Base-by-base conservation (phyloP, 2,797 vertebrate species). In the Okamejei kenojei region DNA sequence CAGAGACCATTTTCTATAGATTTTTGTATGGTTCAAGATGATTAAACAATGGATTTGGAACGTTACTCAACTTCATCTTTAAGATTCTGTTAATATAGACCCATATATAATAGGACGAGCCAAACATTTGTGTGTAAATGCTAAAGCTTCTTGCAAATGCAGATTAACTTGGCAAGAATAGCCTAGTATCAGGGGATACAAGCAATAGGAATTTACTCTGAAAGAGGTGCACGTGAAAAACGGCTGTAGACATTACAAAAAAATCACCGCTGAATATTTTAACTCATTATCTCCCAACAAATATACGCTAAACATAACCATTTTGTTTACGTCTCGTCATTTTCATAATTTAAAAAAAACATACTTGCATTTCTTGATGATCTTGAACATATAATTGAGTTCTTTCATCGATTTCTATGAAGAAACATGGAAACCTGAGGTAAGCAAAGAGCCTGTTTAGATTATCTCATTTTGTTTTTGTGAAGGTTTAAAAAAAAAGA, bases 1-100 rank as follows among this genome's bases (percentile, higher is more conserved):
- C 71, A 29, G 61, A 71, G 38, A 76, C 90, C 65, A 74, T 74
- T 91, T 91, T 91, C 68, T 7, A 21, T 38, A 91, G 35, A 54
- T 68, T 74, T 74, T 92, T 92, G 76, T 45, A 92, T 38, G 90
- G 90, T 76, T 54, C 71, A 92, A 58, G 23, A 76, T 92, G 35
- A 92, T 76, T 92, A 92, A 92, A 76, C 90, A 92, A 74, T 92
- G 68, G 23, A 15, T 71, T 92, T 92, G 38, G 71, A 92, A 76
- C n/a, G 11, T 74, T 23, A 71, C 23, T 92, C 65, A 73, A 92
- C 26, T 54, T 92, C 58, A 29, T 58, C 65, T 45, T 92, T 54
- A 10, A 5, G 8, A 11, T 58, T 76, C 32, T 19, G 76, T 76
- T 92, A 76, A 92, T 76, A 74, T 54, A 29, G 73, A 15, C 76